Percentiles rank a stretch among this genome's conserved stretches.
Evolutionary conservation across 2,797 vertebrate genomes (phyloP).

Genomic region (Myotis daubentonii): DNA sequence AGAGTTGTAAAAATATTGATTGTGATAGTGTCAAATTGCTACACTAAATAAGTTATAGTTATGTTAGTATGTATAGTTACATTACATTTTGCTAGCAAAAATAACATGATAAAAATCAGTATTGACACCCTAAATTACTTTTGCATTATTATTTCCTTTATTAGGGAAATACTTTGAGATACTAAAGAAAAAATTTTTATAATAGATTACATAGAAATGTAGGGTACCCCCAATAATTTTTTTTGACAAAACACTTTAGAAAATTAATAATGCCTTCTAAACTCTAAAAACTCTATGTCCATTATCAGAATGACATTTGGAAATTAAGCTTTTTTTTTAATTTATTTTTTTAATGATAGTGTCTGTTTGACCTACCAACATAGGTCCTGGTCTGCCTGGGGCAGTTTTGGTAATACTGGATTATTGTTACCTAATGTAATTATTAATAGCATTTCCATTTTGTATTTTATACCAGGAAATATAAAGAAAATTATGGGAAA

Average conservation of each 20-base stretch:
- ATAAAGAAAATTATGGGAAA: conserved; percentile 13
- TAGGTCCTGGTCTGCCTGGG: background rate
- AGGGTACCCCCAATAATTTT: background rate
- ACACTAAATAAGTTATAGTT: background rate
- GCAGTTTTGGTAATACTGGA: conserved; percentile 3
- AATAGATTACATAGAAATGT: background rate
- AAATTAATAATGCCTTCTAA: background rate
- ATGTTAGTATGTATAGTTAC: background rate
- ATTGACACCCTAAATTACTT: background rate
- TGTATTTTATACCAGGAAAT: conserved; percentile 32
- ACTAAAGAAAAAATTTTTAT: conserved; percentile 20
- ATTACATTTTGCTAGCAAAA: conserved; percentile 47
- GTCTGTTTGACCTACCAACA: background rate
- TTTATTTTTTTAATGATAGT: conserved; percentile 45
- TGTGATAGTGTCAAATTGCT: background rate
- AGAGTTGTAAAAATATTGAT: background rate
- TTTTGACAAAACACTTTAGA: conserved; percentile 44
- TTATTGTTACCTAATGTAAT: conserved; percentile 25
- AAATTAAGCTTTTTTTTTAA: background rate
- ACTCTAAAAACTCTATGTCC: background rate
- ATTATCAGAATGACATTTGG: background rate
- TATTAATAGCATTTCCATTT: background rate
- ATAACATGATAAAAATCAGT: conserved; percentile 9
- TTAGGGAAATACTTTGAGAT: conserved; percentile 22
- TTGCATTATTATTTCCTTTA: conserved; percentile 12